Evolutionary conservation across 1,140 invertebrate species (phyloP).

Genomic region (Drosophila nebulosa): DNA sequence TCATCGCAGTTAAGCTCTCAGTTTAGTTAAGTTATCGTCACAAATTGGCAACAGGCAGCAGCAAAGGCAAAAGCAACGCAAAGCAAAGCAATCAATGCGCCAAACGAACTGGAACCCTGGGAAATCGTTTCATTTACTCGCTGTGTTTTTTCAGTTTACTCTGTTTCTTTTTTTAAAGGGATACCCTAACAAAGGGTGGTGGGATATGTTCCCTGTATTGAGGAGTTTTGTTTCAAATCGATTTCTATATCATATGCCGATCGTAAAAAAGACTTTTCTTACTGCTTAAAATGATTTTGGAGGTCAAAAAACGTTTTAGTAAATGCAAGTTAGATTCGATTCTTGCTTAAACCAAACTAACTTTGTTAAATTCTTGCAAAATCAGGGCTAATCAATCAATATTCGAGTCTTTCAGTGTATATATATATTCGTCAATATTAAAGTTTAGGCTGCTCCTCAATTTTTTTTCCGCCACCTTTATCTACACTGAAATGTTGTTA

Average conservation of each 20-base stretch:
- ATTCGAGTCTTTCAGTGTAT: background rate
- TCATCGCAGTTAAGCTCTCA: background rate
- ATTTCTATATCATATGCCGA: too few relatives aligned
- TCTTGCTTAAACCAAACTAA: too few relatives aligned
- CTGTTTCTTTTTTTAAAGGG: constrained; percentile 11
- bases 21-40: constrained; percentile 41
- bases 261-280: too few relatives aligned
- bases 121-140: constrained; percentile 15
- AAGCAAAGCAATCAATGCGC: constrained; percentile 59
- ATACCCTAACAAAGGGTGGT: background rate
- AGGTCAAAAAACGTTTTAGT: too few relatives aligned
- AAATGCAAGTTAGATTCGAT: too few relatives aligned
- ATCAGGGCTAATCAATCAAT: background rate
- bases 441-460: background rate
- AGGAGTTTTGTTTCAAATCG: too few relatives aligned
- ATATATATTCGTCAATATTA: background rate
- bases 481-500: constrained; percentile 63
- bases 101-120: constrained; percentile 52
- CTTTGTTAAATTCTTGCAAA: too few relatives aligned
- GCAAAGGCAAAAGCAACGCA: background rate
- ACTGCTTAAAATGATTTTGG: too few relatives aligned
- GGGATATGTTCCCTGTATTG: background rate
- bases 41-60: constrained; percentile 31
- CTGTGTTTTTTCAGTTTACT: constrained; percentile 11
- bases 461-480: constrained; percentile 38